Conservation (phyloP, 2,797 vertebrate species). For the Sebastolobus alascanus region DNA sequence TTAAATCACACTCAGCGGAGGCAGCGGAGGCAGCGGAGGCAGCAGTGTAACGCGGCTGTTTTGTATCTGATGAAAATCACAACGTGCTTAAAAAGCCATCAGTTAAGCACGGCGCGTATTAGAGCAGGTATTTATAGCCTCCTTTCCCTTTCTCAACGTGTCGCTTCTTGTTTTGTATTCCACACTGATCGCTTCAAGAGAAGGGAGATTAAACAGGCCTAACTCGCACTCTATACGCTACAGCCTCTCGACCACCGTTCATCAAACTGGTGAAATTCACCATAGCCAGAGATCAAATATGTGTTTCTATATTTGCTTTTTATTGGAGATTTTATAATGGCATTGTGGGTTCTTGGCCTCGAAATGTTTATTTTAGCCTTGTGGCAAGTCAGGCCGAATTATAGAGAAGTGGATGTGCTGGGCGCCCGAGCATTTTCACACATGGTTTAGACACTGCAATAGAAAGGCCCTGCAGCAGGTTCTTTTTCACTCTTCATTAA, state of each 20-base stretch:
- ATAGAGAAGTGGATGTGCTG: slow-evolving; percentile 44
- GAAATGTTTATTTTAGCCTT: slow-evolving; percentile 61
- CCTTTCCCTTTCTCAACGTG: slow-evolving; percentile 14
- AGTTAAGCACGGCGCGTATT: slow-evolving; percentile 39
- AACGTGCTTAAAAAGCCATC: slow-evolving; percentile 48
- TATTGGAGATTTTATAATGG: slow-evolving; percentile 49
- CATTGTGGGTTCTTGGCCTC: slow-evolving; percentile 22
- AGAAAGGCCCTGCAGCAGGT: slow-evolving; percentile 40
- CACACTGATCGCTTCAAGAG: slow-evolving; percentile 23
- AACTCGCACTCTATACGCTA: slow-evolving; percentile 12
- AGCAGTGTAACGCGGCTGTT: slow-evolving; percentile 41
- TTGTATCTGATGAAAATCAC: slow-evolving; percentile 47
- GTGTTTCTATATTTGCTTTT: slow-evolving; percentile 57
- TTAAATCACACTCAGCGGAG: slow-evolving; percentile 53
- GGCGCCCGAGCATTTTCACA: slow-evolving; percentile 58
- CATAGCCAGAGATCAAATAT: slow-evolving; percentile 37
- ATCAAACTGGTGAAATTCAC: slow-evolving; percentile 45
- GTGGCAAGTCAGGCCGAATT: slow-evolving; percentile 53
- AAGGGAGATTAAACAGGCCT: slow-evolving; percentile 16
- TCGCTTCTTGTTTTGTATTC: slow-evolving; percentile 51
- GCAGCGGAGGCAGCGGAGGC: slow-evolving; percentile 53
- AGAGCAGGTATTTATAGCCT: slow-evolving; percentile 25
- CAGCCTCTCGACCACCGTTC: slow-evolving; percentile 8
- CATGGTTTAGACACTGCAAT: slow-evolving; percentile 36
- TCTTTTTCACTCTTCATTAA: slow-evolving; percentile 68